Evolutionary conservation across 2,113 vertebrate species (phyloP), one percentile per base, ranked within the genome.

Genomic region (Motacilla alba): DNA sequence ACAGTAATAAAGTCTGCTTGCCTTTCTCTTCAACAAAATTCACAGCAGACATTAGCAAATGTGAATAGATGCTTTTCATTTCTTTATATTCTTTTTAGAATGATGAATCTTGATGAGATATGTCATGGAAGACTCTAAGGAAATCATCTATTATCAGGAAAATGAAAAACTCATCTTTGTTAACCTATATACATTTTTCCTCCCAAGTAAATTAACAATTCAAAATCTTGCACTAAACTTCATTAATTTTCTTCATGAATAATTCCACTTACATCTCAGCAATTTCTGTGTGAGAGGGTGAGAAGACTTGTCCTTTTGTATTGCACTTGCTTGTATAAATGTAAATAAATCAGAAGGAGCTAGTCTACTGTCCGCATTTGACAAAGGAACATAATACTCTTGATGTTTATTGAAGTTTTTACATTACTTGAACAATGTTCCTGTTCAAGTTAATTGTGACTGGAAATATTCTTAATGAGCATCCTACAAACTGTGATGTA

Each of bases 231-330:
- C 30, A 55, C 58, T 85, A 95, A 97, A 95, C 67, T 95, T 95
- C 85, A 93, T 93, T 97, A 92, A 95, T 33, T 94, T 95, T 93
- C 76, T 86, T 95, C 85, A 95, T 95, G 84, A 96, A 96, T 95
- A 95, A 96, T 94, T 95, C 89, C 49, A 72, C 75, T 83, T 83
- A 64, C 68, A 70, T 95, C 28, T 74, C 64, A 91, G 63, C 33
- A 87, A 83, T 95, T 76, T 88, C 44, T 82, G 8, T 55, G 59
- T 77, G 75, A 91, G 56, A 87, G 10, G 47, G 52, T 82, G 74
- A 84, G 86, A 92, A 89, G 49, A 37, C 33, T 75, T 91, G 72
- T 60, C n/a, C 75, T 95, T 87, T 94, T 88, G 22, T 70, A 73
- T 78, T 60, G 20, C 19, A 50, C 23, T 91, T 90, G 59, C 17